phyloP scores from a whole-genome alignment of 2,888 invertebrate genomes.

The Hypselothyrea guttata region DNA sequence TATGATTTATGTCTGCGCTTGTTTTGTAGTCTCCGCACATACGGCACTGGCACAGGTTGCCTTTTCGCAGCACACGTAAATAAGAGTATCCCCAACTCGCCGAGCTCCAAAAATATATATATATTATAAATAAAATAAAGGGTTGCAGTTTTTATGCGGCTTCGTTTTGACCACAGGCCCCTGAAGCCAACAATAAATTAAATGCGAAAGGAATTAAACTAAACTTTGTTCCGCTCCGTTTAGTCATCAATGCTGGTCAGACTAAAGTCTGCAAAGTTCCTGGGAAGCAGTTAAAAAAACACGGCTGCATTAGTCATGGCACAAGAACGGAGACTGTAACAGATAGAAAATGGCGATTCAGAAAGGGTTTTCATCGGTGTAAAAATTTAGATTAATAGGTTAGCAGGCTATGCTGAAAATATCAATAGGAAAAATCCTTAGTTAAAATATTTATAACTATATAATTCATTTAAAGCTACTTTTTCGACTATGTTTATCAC shows the following conservation, averaged over 20 bases:
- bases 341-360: too few relatives aligned
- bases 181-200: conserved; percentile 67
- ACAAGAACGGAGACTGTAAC: neutral
- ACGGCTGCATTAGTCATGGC: conserved; percentile 39
- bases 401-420: too few relatives aligned
- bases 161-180: conserved; percentile 42
- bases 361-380: neutral
- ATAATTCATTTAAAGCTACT: too few relatives aligned
- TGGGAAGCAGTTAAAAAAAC: conserved; percentile 36
- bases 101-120: conserved; percentile 23
- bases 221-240: conserved; percentile 54
- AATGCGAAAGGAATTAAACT: conserved; percentile 74
- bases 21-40: conserved; percentile 53
- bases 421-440: too few relatives aligned
- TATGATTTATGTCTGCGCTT: conserved; percentile 70
- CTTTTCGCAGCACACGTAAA: conserved; percentile 52
- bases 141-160: conserved; percentile 49
- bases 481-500: too few relatives aligned
- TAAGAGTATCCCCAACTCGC: conserved; percentile 50
- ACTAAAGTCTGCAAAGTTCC: conserved; percentile 27
- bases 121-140: conserved; percentile 38
- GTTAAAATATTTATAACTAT: too few relatives aligned
- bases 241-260: conserved; percentile 73
- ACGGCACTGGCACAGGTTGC: conserved; percentile 47
- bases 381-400: neutral